Evolutionary conservation across 1,140 invertebrate genomes (phyloP).

Genomic region (Drosophila prosaltans): DNA sequence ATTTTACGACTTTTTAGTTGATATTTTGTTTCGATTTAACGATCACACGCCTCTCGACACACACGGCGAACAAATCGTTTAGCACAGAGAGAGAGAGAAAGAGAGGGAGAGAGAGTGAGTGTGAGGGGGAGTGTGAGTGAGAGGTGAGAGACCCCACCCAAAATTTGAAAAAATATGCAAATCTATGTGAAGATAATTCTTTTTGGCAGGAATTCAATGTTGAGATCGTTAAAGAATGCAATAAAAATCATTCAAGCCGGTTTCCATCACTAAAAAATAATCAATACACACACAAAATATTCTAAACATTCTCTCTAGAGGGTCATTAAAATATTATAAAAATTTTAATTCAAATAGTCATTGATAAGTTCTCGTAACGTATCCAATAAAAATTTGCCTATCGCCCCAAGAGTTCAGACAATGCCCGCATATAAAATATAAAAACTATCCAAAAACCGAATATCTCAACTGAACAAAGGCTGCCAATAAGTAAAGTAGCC

Average conservation of each 20-base stretch:
- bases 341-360: constrained; percentile 66
- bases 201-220: constrained; percentile 50
- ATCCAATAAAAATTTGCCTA: constrained; percentile 61
- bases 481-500: constrained; percentile 54
- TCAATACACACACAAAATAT: constrained; percentile 32
- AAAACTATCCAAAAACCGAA: constrained; percentile 20
- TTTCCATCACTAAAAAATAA: constrained; percentile 28
- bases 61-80: constrained; percentile 68
- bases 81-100: constrained; percentile 29
- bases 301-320: constrained; percentile 27
- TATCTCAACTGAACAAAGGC: constrained; percentile 50
- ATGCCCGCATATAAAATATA: constrained; percentile 38
- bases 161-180: constrained; percentile 51
- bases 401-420: constrained; percentile 36
- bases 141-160: constrained; percentile 31
- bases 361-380: constrained; percentile 47
- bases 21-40: constrained; percentile 69
- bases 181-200: constrained; percentile 54
- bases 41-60: constrained; percentile 52
- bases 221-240: constrained; percentile 60
- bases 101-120: background rate
- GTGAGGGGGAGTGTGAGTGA: background rate
- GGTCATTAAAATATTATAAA: constrained; percentile 66
- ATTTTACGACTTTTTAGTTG: constrained; percentile 70
- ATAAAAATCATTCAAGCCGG: constrained; percentile 53